phyloP scores from a whole-genome alignment of 2,797 vertebrate genomes.

The Platalea minor region DNA sequence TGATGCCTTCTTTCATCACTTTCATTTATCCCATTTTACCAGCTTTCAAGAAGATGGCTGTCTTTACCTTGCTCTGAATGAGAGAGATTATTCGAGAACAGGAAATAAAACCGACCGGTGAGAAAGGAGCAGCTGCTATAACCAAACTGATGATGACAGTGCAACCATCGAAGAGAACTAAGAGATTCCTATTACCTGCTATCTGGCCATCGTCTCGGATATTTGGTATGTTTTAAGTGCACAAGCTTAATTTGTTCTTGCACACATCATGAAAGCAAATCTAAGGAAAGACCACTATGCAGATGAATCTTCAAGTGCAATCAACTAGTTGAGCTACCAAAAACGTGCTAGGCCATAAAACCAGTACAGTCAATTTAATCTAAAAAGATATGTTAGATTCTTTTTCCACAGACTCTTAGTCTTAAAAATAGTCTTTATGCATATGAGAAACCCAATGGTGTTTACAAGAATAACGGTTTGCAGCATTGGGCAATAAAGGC shows the following conservation, averaged over 20 bases:
- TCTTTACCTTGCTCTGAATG: neutral
- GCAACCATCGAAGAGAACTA: slow-evolving; percentile 17
- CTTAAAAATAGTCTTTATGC: slow-evolving; percentile 25
- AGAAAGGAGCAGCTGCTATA: slow-evolving; percentile 30
- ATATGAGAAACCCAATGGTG: slow-evolving; percentile 22
- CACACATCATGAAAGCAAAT: neutral
- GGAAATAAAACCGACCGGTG: slow-evolving; percentile 21
- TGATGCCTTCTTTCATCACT: slow-evolving; percentile 22
- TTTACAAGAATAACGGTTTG: slow-evolving; percentile 41
- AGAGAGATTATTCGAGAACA: neutral
- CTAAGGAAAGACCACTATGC: neutral
- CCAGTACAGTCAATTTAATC: neutral
- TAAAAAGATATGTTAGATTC: neutral
- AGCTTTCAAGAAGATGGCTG: slow-evolving; percentile 25
- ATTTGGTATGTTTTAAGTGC: slow-evolving; percentile 3
- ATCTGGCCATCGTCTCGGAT: neutral
- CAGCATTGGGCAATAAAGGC: slow-evolving; percentile 8
- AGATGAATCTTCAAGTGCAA: slow-evolving; percentile 13
- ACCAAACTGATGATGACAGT: slow-evolving; percentile 34
- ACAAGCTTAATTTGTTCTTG: slow-evolving; percentile 2
- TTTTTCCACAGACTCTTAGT: neutral
- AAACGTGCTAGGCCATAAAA: neutral
- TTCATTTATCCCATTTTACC: neutral
- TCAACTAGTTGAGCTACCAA: neutral
- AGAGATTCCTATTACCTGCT: neutral